Percentiles rank a stretch among this genome's conserved stretches.
Evolutionary conservation across 2,797 vertebrate genomes (phyloP).

Genomic region (Centropyge bicolor): DNA sequence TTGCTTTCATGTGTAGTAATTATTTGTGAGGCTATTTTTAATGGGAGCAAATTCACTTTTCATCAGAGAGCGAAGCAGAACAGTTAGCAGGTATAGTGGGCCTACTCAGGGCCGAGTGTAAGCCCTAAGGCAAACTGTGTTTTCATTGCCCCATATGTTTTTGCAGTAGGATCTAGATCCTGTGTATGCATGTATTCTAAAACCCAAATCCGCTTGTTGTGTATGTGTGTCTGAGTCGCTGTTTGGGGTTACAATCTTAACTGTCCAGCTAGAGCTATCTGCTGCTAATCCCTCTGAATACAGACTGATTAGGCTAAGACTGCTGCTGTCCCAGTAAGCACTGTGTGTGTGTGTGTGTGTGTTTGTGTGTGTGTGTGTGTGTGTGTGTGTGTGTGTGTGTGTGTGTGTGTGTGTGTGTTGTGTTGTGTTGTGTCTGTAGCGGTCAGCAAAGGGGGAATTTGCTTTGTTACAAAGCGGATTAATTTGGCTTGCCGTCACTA

Average conservation of each 20-base stretch:
- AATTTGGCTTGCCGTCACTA: constrained; percentile 80
- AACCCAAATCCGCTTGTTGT: constrained; percentile 66
- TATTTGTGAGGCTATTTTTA: constrained; percentile 33
- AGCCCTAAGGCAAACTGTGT: constrained; percentile 60
- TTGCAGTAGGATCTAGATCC: constrained; percentile 21
- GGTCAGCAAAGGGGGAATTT: constrained; percentile 86
- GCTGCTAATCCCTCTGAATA: constrained; percentile 76
- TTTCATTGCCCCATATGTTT: constrained; percentile 65
- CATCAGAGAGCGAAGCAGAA: constrained; percentile 21
- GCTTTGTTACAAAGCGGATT: constrained; percentile 86
- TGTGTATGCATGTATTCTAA: constrained; percentile 55
- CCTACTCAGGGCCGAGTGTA: constrained; percentile 48
- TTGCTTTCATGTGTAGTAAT: constrained; percentile 40
- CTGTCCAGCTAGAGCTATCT: constrained; percentile 75
- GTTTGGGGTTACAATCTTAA: constrained; percentile 71
- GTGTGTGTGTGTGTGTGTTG: too few species aligned
- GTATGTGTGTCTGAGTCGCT: constrained; percentile 58
- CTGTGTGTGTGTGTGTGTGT: constrained; percentile 40
- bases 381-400: constrained; percentile 35
- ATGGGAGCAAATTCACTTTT: constrained; percentile 21
- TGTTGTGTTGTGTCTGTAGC: constrained; percentile 62
- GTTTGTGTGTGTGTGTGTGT: constrained; percentile 51
- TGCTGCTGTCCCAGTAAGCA: constrained; percentile 59
- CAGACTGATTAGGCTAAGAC: constrained; percentile 77
- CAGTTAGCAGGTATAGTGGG: background rate